Evolutionary conservation across 2,797 vertebrate species (phyloP).

Genomic region (Lithobates sylvaticus): DNA sequence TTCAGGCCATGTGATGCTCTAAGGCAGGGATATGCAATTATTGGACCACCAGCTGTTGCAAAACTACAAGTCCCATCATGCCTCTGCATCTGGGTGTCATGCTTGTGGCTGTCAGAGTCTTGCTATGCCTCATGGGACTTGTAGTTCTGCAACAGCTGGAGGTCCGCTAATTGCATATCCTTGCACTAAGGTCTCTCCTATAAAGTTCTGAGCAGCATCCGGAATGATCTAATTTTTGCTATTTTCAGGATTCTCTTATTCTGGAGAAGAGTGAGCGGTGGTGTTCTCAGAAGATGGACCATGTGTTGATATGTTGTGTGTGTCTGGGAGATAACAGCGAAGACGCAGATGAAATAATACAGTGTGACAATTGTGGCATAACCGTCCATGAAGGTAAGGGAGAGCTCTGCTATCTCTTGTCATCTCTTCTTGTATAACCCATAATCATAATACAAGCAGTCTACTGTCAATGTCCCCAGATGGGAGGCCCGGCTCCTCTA

Average conservation of each 20-base stretch:
- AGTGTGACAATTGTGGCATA: conserved; percentile 99
- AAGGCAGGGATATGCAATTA: too few species aligned
- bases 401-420: not conserved
- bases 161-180: too few species aligned
- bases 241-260: conserved; percentile 78
- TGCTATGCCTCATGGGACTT: too few species aligned
- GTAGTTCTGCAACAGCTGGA: too few species aligned
- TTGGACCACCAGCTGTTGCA: too few species aligned
- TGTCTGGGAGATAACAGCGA: conserved; percentile 99
- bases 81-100: too few species aligned
- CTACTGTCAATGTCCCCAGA: not conserved
- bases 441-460: not conserved
- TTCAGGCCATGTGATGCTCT: too few species aligned
- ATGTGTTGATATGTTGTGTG: conserved; percentile 98
- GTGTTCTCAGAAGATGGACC: conserved; percentile 94
- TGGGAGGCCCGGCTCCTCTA: not conserved
- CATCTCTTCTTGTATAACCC: not conserved
- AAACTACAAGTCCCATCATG: too few species aligned
- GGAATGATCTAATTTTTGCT: too few species aligned
- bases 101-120: too few species aligned
- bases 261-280: conserved; percentile 92
- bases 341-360: conserved; percentile 98
- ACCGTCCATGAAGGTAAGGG: conserved; percentile 96
- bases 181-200: too few species aligned
- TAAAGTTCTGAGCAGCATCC: too few species aligned